Conservation (phyloP, 1,140 invertebrate genomes). For the Platorchestia sp. region DNA sequence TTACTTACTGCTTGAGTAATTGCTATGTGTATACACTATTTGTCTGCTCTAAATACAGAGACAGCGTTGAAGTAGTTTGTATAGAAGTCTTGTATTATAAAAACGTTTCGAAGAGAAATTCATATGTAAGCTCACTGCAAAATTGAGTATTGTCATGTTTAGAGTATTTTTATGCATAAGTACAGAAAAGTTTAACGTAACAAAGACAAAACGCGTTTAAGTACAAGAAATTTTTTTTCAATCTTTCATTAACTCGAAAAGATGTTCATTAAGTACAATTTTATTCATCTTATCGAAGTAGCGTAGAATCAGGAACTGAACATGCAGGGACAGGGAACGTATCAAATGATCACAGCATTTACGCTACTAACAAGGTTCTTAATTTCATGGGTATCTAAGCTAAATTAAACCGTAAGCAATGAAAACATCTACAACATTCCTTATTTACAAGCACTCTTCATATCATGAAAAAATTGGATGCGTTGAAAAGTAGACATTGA, state of each 20-base stretch:
- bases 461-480: neutral
- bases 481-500: neutral
- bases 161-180: no score
- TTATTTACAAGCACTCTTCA: neutral
- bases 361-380: neutral
- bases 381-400: neutral
- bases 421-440: neutral
- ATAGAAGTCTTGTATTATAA: neutral
- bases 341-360: neutral
- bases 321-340: no score
- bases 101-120: neutral
- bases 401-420: neutral
- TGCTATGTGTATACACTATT: no score
- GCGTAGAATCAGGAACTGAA: neutral
- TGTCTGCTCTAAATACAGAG: no score
- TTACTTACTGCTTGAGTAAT: no score
- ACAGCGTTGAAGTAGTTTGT: no score
- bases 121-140: neutral
- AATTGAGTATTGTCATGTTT: no score
- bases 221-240: neutral
- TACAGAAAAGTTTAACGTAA: neutral
- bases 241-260: neutral
- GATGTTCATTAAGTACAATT: neutral
- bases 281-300: neutral
- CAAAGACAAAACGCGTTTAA: neutral